These are phyloP conservation scores for Cinclus cinclus DNA, from an alignment of 2,113 vertebrate species.

Conservation along the genomic window DNA sequence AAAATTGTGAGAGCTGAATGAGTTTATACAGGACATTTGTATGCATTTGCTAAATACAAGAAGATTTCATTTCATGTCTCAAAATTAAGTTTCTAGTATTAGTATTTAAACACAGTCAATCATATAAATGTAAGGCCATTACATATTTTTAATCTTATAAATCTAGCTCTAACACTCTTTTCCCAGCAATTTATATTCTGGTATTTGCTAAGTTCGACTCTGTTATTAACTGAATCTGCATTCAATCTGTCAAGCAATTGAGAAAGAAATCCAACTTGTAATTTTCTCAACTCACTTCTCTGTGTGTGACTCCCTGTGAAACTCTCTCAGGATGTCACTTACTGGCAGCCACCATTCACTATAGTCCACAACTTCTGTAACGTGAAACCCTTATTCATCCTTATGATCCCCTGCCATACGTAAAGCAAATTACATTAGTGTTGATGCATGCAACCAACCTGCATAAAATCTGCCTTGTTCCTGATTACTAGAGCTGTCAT, in stretches of 20 bases:
- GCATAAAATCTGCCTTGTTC: neutral
- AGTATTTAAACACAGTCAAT: neutral
- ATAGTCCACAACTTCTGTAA: neutral
- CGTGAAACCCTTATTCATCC: accelerated
- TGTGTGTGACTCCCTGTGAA: neutral
- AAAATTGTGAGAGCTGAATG: neutral
- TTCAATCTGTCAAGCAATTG: neutral
- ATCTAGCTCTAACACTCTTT: neutral
- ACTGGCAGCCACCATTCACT: neutral
- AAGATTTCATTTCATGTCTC: neutral
- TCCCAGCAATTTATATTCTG: neutral
- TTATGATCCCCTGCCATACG: neutral
- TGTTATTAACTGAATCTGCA: slow-evolving; percentile 18
- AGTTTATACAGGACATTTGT: neutral
- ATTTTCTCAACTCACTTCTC: neutral
- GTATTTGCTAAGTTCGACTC: slow-evolving; percentile 5
- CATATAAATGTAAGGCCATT: neutral
- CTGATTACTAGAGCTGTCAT: neutral
- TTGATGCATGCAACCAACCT: neutral
- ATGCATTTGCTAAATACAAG: neutral
- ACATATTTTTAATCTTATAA: neutral
- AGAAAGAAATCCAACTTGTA: neutral
- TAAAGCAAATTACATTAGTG: neutral
- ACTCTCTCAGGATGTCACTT: neutral
- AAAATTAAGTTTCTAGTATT: neutral